Base-by-base conservation (phyloP, 1,140 invertebrate genomes). In the Drosophila mojavensis region DNA sequence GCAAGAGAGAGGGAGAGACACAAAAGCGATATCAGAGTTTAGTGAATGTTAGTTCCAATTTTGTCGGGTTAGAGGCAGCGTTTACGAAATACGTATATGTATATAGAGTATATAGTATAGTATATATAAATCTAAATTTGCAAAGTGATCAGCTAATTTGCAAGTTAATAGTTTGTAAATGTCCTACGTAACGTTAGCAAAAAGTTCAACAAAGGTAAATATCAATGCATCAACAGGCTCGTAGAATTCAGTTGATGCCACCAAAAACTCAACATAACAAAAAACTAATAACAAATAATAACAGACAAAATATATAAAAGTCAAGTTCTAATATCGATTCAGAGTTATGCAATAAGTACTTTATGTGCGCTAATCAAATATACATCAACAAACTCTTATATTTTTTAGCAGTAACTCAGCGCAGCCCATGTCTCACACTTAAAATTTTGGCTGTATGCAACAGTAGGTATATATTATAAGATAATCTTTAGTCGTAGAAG, bases 101-200 rank as follows among this genome's bases (percentile, higher is more conserved):
- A 36, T 39, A 66, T 50, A 28, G 33, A 51, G 20, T 24, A 24
- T 24, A 24, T 24, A 3, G 20, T 58, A 62, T 45, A 28, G 33
- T 60, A 62, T 63, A 28, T 78, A 15, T 55, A 82, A 48, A 39
- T 56, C 78, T 84, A 83, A 79, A 51, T 85, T 48, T 79, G 71
- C 68, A 79, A 78, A 70, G 62, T 68, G 70, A 74, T 89, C 69
- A 76, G 61, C 66, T 75, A 89, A 69, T 88, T 39, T 77, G 63
- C 69, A 84, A 77, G 77, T 89, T 89, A 83, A 89, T 89, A 75
- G 71, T 74, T 60, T 78, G 68, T 68, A 83, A 89, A 89, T 75
- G 56, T 84, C 85, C 84, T 89, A 89, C 84, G 48, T 64, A 89
- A 89, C 84, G 85, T 89, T 89, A 89, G 84, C 84, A 89, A 89